phyloP scores from a whole-genome alignment of 2,113 vertebrate species.

The Anarhynchus alexandrinus region DNA sequence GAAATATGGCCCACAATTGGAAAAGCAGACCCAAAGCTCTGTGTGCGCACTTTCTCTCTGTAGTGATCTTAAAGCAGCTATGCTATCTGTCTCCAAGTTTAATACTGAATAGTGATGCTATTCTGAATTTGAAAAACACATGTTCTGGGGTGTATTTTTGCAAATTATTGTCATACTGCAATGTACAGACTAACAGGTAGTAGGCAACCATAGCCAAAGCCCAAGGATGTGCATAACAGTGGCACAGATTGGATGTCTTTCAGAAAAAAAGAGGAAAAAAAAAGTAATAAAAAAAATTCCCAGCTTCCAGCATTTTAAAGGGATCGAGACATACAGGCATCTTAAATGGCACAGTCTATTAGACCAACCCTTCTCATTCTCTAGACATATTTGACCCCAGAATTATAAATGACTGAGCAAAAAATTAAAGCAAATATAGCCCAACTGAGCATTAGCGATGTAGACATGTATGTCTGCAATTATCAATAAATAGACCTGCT shows the following conservation, averaged over 20 bases:
- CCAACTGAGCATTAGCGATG: background rate
- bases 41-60: background rate
- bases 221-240: accelerated
- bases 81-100: background rate
- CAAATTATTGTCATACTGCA: background rate
- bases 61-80: background rate
- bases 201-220: background rate
- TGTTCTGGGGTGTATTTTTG: background rate
- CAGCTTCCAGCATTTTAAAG: background rate
- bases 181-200: background rate
- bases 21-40: background rate
- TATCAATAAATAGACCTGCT: background rate
- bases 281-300: background rate
- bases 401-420: background rate
- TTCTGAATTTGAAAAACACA: background rate
- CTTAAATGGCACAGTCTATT: background rate
- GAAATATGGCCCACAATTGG: background rate
- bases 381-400: background rate
- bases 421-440: background rate
- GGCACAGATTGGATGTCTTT: background rate
- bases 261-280: background rate
- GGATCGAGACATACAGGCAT: background rate
- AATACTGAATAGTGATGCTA: background rate
- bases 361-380: background rate
- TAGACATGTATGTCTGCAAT: background rate